Evolutionary conservation across 1,140 invertebrate genomes (phyloP).

Genomic region (Chrysopa pallens): DNA sequence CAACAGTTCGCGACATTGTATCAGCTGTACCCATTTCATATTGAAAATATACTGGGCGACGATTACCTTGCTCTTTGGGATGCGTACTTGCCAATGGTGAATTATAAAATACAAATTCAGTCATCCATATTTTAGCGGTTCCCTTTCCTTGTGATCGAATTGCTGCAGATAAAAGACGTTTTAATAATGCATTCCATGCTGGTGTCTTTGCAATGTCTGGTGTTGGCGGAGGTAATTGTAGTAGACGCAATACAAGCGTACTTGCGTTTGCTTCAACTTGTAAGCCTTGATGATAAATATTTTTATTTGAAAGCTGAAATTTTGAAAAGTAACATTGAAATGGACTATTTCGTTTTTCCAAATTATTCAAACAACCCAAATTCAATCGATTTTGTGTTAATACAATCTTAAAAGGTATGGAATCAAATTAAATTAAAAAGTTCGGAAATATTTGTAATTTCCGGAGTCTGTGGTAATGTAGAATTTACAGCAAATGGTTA

Average conservation of each 20-base stretch:
- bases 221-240: conserved; percentile 52
- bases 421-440: no score
- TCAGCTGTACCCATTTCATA: conserved; percentile 72
- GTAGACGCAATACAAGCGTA: conserved; percentile 61
- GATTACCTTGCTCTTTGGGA: conserved; percentile 65
- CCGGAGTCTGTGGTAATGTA: no score
- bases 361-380: no score
- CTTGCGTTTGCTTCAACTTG: conserved; percentile 82
- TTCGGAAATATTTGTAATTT: no score
- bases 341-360: no score
- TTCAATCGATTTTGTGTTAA: no score
- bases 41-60: conserved; percentile 71
- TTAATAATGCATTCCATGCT: conserved; percentile 45
- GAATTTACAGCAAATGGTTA: no score
- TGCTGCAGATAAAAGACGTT: conserved; percentile 67
- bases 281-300: conserved; percentile 77
- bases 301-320: conserved; percentile 47
- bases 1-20: conserved; percentile 53
- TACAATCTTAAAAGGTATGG: no score
- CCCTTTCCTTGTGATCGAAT: conserved; percentile 61
- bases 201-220: conserved; percentile 22
- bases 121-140: conserved; percentile 62
- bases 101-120: conserved; percentile 78
- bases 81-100: conserved; percentile 62
- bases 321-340: not conserved